phyloP scores from a whole-genome alignment of 2,888 invertebrate species.

The Ariolimax columbianus region DNA sequence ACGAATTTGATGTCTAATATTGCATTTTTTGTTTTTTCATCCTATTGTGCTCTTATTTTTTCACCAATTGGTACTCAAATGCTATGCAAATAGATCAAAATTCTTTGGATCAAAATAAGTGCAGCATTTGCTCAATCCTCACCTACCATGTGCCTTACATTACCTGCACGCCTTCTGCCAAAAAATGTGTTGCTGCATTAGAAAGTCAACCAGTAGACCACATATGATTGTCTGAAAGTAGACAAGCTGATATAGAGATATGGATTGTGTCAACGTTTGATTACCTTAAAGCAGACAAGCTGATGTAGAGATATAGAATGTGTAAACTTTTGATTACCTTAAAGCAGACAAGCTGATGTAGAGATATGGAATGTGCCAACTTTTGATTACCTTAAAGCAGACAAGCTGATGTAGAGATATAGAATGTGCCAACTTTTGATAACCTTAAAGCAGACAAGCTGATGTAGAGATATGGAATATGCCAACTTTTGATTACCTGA shows the following conservation, averaged over 20 bases:
- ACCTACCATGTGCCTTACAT: slow-evolving; percentile 19
- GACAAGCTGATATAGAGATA: not conserved
- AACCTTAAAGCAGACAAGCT: no score
- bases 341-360: no score
- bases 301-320: no score
- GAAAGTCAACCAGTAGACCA: not conserved
- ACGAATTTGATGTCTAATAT: not conserved
- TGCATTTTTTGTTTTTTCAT: not conserved
- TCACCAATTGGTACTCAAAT: not conserved
- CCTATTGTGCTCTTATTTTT: not conserved
- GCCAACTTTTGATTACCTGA: no score
- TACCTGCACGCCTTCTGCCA: not conserved
- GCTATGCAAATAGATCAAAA: slow-evolving; percentile 12
- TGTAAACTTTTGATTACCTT: no score
- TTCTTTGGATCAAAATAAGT: not conserved
- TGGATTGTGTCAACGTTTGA: no score
- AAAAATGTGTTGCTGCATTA: not conserved
- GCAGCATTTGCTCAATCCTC: not conserved
- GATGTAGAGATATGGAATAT: no score
- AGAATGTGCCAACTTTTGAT: no score
- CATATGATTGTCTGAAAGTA: not conserved
- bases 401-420: no score
- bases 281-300: no score
- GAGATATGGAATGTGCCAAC: no score
- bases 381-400: no score